A percentile compares a stretch with the other conserved stretches of the same genome.
Conservation (phyloP, 92 coral and sea anemone genomes). For the Porites evermanni region DNA sequence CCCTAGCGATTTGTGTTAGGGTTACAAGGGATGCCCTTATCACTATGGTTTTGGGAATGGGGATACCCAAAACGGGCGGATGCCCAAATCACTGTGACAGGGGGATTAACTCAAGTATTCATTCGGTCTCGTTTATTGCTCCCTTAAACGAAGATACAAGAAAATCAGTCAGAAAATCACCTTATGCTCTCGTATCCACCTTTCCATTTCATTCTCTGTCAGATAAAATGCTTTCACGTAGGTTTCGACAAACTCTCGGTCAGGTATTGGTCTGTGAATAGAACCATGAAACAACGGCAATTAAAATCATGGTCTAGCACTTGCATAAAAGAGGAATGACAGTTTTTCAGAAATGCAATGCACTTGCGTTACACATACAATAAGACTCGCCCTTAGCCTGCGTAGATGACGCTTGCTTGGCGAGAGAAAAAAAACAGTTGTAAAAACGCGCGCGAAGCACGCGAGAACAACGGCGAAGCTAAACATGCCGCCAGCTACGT, state of each 20-base stretch:
- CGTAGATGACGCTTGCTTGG: too few relatives aligned
- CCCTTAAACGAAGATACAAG: neutral
- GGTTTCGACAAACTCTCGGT: slow-evolving; percentile 95
- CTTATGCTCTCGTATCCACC: slow-evolving; percentile 99
- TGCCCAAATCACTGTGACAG: too few relatives aligned
- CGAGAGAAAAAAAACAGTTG: too few relatives aligned
- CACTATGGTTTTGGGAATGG: too few relatives aligned
- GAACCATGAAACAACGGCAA: neutral
- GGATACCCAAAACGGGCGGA: too few relatives aligned
- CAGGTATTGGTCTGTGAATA: slow-evolving; percentile 90
- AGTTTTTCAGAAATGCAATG: neutral
- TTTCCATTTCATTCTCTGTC: slow-evolving; percentile 98
- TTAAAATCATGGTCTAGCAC: neutral
- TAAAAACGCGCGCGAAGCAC: too few relatives aligned
- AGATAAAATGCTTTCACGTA: slow-evolving; percentile 96
- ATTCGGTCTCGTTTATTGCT: too few relatives aligned
- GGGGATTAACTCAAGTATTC: too few relatives aligned
- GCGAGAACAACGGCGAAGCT: too few relatives aligned
- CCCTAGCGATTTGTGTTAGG: too few relatives aligned
- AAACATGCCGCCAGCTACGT: too few relatives aligned
- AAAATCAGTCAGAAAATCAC: slow-evolving; percentile 18
- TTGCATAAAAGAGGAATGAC: neutral
- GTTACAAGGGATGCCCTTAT: too few relatives aligned
- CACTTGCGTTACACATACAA: neutral
- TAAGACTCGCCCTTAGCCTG: neutral